Evolutionary conservation across 2,888 invertebrate genomes (phyloP).

Genomic region (Muscina levida): DNA sequence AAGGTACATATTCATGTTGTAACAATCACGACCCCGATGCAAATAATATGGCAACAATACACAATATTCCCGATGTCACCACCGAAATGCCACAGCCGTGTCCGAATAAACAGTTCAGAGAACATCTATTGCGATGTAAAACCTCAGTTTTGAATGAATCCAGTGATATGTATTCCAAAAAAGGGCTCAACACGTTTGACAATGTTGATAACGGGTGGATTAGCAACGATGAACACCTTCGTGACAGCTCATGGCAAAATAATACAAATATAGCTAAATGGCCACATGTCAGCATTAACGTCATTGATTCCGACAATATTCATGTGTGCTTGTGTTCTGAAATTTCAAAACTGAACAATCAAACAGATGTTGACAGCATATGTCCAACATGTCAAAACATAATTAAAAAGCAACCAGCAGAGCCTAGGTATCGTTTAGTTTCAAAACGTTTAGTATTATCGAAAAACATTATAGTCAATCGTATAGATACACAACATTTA

Average conservation of each 20-base stretch:
- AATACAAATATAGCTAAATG: no score
- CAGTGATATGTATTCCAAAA: no score
- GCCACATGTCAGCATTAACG: constrained; percentile 77
- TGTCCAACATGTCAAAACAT: constrained; percentile 77
- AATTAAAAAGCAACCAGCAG: constrained; percentile 73
- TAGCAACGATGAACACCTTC: no score
- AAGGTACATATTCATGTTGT: constrained; percentile 77
- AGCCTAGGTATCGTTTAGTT: constrained; percentile 75
- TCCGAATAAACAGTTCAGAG: no score
- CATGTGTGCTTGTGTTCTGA: constrained; percentile 76
- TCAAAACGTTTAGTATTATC: constrained; percentile 76
- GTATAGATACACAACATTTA: constrained; percentile 81
- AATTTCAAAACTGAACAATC: constrained; percentile 57
- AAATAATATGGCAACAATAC: constrained; percentile 72
- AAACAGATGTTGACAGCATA: constrained; percentile 67
- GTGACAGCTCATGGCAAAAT: no score
- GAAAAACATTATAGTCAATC: constrained; percentile 81
- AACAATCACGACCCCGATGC: constrained; percentile 71
- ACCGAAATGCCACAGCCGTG: constrained; percentile 49
- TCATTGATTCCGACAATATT: constrained; percentile 81
- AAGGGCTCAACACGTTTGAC: no score
- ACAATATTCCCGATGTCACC: constrained; percentile 65
- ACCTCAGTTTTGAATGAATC: no score
- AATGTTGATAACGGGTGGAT: no score
- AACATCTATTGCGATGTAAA: no score